phyloP scores from a whole-genome alignment of 2,888 invertebrate species.

The Holacanthella duospinosa region DNA sequence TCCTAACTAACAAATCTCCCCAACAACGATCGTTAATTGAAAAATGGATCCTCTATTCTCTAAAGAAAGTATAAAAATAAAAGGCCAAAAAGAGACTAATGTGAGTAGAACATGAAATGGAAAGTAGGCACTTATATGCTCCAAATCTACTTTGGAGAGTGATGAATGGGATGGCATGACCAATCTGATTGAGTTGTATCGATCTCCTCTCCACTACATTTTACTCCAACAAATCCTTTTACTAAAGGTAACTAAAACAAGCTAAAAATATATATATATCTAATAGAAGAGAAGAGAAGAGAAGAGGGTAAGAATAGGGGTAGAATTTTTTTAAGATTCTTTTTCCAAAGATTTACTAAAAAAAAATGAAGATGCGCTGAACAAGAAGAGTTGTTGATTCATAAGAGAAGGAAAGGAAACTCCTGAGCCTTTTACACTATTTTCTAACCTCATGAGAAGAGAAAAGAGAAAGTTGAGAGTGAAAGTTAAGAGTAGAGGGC shows the following conservation, averaged over 20 bases:
- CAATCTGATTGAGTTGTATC: constrained; percentile 28
- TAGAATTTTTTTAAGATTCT: background rate
- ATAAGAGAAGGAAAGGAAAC: background rate
- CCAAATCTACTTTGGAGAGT: constrained; percentile 17
- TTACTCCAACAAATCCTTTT: too few species aligned
- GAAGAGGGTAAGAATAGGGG: background rate
- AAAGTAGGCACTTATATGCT: background rate
- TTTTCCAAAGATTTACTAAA: background rate
- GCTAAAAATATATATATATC: too few species aligned
- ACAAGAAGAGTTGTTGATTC: background rate
- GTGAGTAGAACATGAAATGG: background rate
- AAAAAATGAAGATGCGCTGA: background rate
- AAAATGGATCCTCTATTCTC: background rate
- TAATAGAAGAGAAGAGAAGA: too few species aligned
- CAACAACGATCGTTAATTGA: too few species aligned
- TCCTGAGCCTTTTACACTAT: too few species aligned
- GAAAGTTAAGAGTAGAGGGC: too few species aligned
- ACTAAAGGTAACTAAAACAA: too few species aligned
- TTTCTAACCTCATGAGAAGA: too few species aligned
- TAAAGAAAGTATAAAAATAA: background rate
- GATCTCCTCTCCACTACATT: too few species aligned
- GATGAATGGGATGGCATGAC: constrained; percentile 33
- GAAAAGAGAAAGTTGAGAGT: too few species aligned
- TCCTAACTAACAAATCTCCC: too few species aligned
- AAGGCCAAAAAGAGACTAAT: background rate